Evolutionary conservation across 2,797 vertebrate genomes (phyloP).

Genomic region (Xerus rutilus): DNA sequence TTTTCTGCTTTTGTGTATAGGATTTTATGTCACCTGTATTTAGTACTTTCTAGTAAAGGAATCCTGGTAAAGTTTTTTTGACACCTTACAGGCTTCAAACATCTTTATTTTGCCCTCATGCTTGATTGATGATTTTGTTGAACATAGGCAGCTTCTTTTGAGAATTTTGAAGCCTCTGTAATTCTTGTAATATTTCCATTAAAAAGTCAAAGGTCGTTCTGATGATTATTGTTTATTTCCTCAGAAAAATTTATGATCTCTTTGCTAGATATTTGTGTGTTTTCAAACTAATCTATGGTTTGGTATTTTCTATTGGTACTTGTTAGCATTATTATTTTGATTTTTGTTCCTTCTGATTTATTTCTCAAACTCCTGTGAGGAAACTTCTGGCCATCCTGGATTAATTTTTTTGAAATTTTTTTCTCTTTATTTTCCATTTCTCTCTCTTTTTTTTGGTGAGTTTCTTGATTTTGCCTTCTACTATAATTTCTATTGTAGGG

Average conservation of each 20-base stretch:
- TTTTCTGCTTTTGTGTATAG: neutral
- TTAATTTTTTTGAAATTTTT: neutral
- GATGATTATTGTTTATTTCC: neutral
- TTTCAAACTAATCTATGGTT: neutral
- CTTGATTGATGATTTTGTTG: neutral
- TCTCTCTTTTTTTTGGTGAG: neutral
- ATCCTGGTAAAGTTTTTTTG: neutral
- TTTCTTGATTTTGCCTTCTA: constrained; percentile 29
- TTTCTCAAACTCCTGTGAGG: neutral
- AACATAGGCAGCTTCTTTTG: neutral
- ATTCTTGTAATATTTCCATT: neutral
- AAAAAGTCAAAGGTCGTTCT: neutral
- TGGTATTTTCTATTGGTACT: neutral
- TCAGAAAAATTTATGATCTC: neutral
- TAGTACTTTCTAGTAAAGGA: neutral
- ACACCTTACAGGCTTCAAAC: neutral
- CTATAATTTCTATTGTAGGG: neutral
- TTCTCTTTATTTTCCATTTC: neutral
- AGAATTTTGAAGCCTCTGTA: neutral
- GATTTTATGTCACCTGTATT: neutral
- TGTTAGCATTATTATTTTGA: neutral
- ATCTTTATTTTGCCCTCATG: neutral
- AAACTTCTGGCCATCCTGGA: neutral
- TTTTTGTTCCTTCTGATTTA: constrained; percentile 21
- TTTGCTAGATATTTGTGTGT: neutral